Percentiles rank a stretch among this genome's conserved stretches.
Conservation (phyloP, 2,113 vertebrate genomes). For the Alces alces region DNA sequence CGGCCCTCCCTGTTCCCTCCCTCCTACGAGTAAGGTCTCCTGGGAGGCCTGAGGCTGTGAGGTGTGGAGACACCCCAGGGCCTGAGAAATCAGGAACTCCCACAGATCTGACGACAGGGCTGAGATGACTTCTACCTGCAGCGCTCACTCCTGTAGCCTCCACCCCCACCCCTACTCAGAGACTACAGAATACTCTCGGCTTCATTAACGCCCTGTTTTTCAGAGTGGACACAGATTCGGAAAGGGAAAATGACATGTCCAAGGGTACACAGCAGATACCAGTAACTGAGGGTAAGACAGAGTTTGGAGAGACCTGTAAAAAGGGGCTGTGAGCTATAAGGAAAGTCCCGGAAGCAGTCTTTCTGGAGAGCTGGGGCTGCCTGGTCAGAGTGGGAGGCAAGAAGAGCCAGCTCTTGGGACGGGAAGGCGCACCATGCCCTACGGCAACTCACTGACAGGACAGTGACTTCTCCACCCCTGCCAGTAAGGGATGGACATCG, state of each 20-base stretch:
- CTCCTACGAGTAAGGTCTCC: background rate
- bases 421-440: background rate
- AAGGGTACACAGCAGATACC: background rate
- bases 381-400: background rate
- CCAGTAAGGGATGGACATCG: background rate
- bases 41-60: conserved; percentile 3
- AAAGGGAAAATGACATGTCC: background rate
- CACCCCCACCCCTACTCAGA: background rate
- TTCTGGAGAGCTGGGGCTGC: background rate
- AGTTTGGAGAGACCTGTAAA: background rate
- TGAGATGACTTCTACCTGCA: background rate
- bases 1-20: background rate
- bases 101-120: background rate
- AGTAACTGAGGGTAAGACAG: background rate
- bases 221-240: background rate
- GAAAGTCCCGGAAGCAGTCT: background rate
- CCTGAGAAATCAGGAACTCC: conserved; percentile 44
- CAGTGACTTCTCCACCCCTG: conserved; percentile 13
- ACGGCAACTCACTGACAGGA: background rate
- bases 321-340: background rate
- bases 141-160: background rate
- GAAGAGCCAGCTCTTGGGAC: background rate
- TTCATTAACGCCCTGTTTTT: background rate
- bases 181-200: background rate
- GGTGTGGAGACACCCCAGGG: background rate